Evolutionary conservation across 2,797 vertebrate genomes (phyloP), one percentile per base, ranked within the genome.

Genomic region (Scleropages formosus): DNA sequence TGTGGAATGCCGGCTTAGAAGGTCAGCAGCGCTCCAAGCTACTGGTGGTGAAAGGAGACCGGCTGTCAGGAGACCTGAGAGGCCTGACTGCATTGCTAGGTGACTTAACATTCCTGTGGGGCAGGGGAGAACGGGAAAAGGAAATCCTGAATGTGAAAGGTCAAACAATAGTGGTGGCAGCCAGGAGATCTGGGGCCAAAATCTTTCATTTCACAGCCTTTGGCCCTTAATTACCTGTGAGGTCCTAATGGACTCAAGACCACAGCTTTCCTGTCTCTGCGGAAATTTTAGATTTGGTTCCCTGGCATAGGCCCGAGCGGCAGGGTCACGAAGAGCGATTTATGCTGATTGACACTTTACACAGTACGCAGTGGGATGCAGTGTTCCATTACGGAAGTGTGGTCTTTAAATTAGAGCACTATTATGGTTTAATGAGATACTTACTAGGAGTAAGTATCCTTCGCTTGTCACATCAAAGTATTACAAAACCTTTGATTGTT

Each of bases 111-210:
- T 73, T 61, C 62, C 62, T 58, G 39, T 63, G 31, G 11, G 8
- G 20, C 15, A 56, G 71, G 51, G 58, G 72, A 58, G n/a, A 8
- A 1, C 16, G 22, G 46, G 61, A 62, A 11, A 47, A 67, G 71
- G 71, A 77, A 68, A 62, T 73, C 63, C 53, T 73, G 26, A 66
- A 63, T 73, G 62, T 77, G 53, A 73, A 72, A 77, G 76, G 76
- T 77, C 70, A 77, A 27, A 73, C 70, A 77, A 73, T 77, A 73
- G 62, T 47, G 7, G 72, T 53, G 27, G 70, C 31, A 58, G 47
- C 22, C 24, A 15, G 6, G 44, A 77, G 76, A 64, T 72, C 69
- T 46, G 39, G 46, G 73, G 49, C 61, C 59, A 20, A 58, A 76
- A 68, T 63, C 60, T 31, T 56, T 59, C 44, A 60, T 44, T 26